These are phyloP conservation scores for Tubulanus polymorphus DNA, from an alignment of 2,888 invertebrate genomes.

Conservation along the genomic window DNA sequence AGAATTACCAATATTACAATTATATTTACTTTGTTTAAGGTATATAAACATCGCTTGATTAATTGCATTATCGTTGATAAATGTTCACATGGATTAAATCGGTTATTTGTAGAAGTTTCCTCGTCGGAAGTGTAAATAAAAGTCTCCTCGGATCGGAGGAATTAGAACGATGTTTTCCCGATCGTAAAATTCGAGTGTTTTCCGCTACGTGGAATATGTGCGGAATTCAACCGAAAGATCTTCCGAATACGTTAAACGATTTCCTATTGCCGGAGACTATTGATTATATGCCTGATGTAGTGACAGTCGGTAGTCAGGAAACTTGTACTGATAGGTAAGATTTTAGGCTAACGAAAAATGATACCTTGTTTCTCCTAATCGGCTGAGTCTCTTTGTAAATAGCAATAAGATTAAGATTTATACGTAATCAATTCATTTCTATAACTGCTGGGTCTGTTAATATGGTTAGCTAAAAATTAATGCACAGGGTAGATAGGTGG, in stretches of 20 bases:
- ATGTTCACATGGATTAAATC: too few species aligned
- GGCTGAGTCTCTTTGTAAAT: too few species aligned
- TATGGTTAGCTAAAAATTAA: too few species aligned
- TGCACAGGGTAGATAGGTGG: too few species aligned
- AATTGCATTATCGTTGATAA: too few species aligned
- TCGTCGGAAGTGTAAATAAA: slow-evolving; percentile 28
- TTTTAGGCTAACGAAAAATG: too few species aligned
- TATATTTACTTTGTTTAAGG: background rate
- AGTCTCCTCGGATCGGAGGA: slow-evolving; percentile 78
- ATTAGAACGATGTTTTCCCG: slow-evolving; percentile 79
- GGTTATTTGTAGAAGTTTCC: slow-evolving; percentile 33
- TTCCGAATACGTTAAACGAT: slow-evolving; percentile 70
- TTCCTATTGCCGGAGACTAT: slow-evolving; percentile 82
- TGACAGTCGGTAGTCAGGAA: slow-evolving; percentile 91
- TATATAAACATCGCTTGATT: too few species aligned
- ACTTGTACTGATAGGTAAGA: slow-evolving; percentile 72
- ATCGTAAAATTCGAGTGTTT: slow-evolving; percentile 79
- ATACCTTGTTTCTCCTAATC: too few species aligned
- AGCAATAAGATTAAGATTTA: too few species aligned
- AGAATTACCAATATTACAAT: background rate
- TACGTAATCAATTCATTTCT: too few species aligned
- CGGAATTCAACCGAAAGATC: slow-evolving; percentile 63
- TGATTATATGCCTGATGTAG: slow-evolving; percentile 78
- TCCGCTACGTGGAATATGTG: slow-evolving; percentile 98
- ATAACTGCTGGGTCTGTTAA: too few species aligned